A percentile compares a stretch with the other conserved stretches of the same genome.
phyloP scores from a whole-genome alignment of 2,888 invertebrate species.

The Orthosia incerta region DNA sequence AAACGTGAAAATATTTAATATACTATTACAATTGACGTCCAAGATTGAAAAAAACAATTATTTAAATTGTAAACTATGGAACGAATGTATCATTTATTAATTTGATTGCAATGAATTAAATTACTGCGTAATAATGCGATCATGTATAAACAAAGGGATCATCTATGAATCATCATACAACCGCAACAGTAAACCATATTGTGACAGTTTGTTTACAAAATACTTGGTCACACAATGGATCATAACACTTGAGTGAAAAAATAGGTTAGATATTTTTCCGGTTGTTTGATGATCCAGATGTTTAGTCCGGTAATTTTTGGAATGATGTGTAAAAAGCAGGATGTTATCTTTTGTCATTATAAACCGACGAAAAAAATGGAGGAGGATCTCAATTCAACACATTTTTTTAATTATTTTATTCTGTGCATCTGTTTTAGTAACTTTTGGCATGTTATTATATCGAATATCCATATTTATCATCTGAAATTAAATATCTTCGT shows the following conservation, averaged over 20 bases:
- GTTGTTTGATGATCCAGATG: no score
- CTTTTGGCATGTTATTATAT: background rate
- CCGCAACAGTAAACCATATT: conserved; percentile 3
- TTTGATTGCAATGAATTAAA: conserved; percentile 6
- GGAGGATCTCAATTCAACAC: no score
- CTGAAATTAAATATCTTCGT: background rate
- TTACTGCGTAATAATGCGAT: conserved; percentile 12
- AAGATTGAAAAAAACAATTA: background rate
- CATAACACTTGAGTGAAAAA: conserved; percentile 25
- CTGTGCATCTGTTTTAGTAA: background rate
- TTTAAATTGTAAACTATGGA: background rate
- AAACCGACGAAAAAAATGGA: no score
- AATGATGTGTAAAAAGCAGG: background rate
- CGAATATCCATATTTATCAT: no score
- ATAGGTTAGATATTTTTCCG: background rate
- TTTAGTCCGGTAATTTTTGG: background rate
- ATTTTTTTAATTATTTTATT: background rate
- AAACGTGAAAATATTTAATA: background rate
- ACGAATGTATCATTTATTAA: background rate
- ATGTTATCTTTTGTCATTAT: background rate
- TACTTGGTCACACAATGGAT: conserved; percentile 30
- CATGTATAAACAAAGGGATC: conserved; percentile 20
- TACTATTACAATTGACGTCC: background rate
- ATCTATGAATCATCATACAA: conserved; percentile 44
- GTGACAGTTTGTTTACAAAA: conserved; percentile 46